Evolutionary conservation across 2,888 invertebrate species (phyloP).

Genomic region (Strigamia maritima): DNA sequence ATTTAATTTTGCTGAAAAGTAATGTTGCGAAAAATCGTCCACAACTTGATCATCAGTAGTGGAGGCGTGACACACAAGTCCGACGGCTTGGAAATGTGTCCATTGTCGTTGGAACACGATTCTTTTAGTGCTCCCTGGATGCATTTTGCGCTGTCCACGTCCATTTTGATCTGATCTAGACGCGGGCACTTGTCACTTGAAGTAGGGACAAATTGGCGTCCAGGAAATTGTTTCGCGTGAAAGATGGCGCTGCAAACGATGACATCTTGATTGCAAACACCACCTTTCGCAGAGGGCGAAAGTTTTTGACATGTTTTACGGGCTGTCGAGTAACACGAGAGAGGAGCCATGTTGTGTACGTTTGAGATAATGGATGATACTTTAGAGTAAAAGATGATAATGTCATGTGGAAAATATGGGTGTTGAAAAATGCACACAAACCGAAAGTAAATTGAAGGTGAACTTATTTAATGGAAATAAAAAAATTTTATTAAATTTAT

Average conservation of each 20-base stretch:
- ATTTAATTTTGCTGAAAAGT: too few relatives aligned
- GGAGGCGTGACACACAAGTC: neutral
- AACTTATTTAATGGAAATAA: neutral
- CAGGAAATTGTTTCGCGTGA: slow-evolving; percentile 6
- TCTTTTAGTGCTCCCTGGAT: neutral
- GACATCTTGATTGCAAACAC: slow-evolving; percentile 9
- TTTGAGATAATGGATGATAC: neutral
- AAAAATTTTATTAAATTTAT: neutral
- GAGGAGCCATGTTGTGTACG: neutral
- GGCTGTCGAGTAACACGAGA: neutral
- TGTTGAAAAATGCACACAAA: neutral
- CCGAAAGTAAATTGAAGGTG: neutral
- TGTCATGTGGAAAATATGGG: neutral
- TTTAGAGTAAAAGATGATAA: slow-evolving; percentile 1
- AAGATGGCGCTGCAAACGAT: neutral
- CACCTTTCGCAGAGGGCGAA: neutral
- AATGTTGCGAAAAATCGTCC: too few relatives aligned
- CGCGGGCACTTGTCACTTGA: neutral
- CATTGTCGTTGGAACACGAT: neutral
- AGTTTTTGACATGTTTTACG: slow-evolving; percentile 3
- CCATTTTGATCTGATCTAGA: neutral
- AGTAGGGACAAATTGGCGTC: neutral
- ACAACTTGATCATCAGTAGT: neutral
- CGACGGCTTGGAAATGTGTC: neutral
- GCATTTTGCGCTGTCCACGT: slow-evolving; percentile 7